A percentile compares a stretch with the other conserved stretches of the same genome.
Conservation (phyloP, 2,797 vertebrate species). For the Poecilia picta region DNA sequence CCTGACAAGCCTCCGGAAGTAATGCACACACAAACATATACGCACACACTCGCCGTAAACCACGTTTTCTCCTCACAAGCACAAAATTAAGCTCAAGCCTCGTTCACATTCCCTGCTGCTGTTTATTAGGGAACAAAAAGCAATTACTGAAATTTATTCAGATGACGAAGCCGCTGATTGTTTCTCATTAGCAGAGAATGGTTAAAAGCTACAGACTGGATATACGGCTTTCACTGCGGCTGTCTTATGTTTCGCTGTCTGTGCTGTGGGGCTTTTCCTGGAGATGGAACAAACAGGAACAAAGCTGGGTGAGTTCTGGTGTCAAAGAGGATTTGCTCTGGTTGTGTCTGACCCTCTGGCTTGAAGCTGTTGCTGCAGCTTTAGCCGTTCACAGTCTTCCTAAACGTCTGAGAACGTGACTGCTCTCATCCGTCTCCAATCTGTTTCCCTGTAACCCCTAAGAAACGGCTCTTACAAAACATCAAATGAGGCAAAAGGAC, state of each 20-base stretch:
- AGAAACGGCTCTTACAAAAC: background rate
- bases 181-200: constrained; percentile 70
- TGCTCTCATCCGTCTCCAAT: constrained; percentile 32
- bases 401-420: constrained; percentile 36
- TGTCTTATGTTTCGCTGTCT: constrained; percentile 28
- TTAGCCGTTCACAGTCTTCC: constrained; percentile 42
- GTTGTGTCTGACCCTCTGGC: constrained; percentile 62
- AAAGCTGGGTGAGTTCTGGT: constrained; percentile 48
- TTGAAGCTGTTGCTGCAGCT: constrained; percentile 54
- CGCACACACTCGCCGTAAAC: background rate
- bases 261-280: constrained; percentile 34
- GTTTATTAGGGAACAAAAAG: constrained; percentile 70
- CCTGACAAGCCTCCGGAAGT: constrained; percentile 33
- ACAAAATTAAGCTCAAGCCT: constrained; percentile 19
- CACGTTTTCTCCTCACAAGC: constrained; percentile 9
- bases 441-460: background rate
- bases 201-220: constrained; percentile 59
- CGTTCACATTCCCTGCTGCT: constrained; percentile 53
- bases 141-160: constrained; percentile 76
- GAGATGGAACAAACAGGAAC: constrained; percentile 42
- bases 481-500: background rate
- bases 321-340: constrained; percentile 64
- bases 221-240: constrained; percentile 38
- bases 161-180: constrained; percentile 67
- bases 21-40: constrained; percentile 2